A percentile compares a stretch with the other conserved stretches of the same genome.
These are phyloP conservation scores for Heterochromis multidens DNA, from an alignment of 2,113 vertebrate genomes.

Conservation along the genomic window DNA sequence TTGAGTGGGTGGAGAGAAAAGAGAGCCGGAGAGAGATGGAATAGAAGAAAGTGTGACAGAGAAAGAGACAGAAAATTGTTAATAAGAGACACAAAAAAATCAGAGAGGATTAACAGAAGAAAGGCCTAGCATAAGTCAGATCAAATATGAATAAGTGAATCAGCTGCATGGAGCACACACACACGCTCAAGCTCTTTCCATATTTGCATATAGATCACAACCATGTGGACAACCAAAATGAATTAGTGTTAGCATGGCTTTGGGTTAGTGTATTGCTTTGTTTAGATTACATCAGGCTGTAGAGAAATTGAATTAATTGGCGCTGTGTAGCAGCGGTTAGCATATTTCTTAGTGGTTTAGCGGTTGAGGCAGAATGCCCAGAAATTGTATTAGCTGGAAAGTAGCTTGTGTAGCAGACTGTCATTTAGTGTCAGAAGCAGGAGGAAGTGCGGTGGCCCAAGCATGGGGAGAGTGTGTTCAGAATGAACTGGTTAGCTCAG, in stretches of 20 bases:
- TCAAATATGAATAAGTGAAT: neutral
- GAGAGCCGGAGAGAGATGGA: neutral
- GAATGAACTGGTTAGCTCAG: neutral
- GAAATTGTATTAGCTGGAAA: slow-evolving; percentile 36
- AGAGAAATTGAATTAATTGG: slow-evolving; percentile 34
- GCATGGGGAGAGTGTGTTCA: neutral
- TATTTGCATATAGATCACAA: slow-evolving; percentile 30
- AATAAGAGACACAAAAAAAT: neutral
- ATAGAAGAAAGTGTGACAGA: neutral
- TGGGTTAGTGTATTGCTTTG: neutral
- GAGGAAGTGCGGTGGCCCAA: neutral
- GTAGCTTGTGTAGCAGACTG: neutral
- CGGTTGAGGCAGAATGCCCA: neutral
- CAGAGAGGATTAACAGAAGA: neutral
- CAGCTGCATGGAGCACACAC: neutral
- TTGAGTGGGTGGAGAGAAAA: neutral
- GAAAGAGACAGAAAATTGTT: neutral
- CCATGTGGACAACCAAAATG: neutral
- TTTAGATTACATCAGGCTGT: slow-evolving; percentile 21
- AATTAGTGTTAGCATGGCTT: slow-evolving; percentile 29
- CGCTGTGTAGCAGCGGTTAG: neutral
- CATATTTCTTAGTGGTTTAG: slow-evolving; percentile 22
- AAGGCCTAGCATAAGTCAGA: neutral
- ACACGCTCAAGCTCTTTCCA: neutral
- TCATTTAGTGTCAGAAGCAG: neutral